phyloP scores from a whole-genome alignment of 2,888 invertebrate species.

The Stenolophus ochropezus region DNA sequence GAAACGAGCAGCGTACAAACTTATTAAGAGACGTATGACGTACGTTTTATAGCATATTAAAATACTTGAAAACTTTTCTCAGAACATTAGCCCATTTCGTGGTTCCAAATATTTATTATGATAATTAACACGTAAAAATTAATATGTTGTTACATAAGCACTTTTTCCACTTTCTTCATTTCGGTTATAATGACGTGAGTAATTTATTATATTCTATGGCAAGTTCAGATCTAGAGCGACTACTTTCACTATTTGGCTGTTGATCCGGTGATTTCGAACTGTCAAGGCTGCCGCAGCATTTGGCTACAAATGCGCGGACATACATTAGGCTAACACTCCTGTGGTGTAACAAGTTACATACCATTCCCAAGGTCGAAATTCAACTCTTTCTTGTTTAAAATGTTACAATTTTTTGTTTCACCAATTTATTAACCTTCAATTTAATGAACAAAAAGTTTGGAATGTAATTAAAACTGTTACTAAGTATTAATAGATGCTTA shows the following conservation, averaged over 20 bases:
- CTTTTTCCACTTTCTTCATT: constrained; percentile 7
- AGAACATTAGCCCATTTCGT: no score
- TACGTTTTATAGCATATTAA: no score
- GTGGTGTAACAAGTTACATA: constrained; percentile 21
- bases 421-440: neutral
- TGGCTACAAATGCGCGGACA: neutral
- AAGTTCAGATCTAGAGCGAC: neutral
- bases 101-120: no score
- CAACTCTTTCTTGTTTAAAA: neutral
- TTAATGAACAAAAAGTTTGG: neutral
- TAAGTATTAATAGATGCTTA: neutral
- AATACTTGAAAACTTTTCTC: no score
- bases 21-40: no score
- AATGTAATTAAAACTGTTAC: neutral
- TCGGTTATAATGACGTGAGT: neutral
- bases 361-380: neutral
- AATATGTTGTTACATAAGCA: neutral
- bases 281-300: constrained; percentile 8
- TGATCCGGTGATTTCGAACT: neutral
- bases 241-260: neutral
- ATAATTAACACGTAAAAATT: no score
- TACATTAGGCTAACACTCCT: neutral
- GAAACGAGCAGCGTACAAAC: no score
- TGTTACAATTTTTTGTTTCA: constrained; percentile 14
- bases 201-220: neutral